Base-by-base conservation (phyloP, 2,797 vertebrate species). In the Rhabdomys pumilio region DNA sequence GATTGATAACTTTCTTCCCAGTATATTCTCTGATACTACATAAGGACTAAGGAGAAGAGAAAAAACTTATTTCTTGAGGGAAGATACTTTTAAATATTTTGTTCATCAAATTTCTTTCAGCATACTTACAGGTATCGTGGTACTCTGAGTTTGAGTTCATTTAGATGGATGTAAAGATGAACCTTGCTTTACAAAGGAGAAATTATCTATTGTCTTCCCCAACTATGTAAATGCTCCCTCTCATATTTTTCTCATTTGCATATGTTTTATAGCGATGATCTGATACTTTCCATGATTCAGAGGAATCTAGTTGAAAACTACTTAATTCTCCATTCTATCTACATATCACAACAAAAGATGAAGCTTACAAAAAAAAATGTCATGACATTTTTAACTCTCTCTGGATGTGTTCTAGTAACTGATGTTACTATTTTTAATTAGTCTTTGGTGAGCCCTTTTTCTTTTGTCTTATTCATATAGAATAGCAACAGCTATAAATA, bases 401-500 rank as follows among this genome's bases (percentile, higher is more conserved):
- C 85, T 95, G 69, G 83, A 63, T 79, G 65, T 53, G 17, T 89
- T 94, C 76, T 24, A 90, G 44, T 73, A 79, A 89, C 72, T 73
- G 77, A 77, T 15, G n/a, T 84, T 69, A 41, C 55, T 82, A 50
- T 91, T 77, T 95, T 93, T 72, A 77, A 91, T 83, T 76, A 77
- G 76, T 85, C 57, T 88, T 87, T 72, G 38, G 38, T 75, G 63
- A 89, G 55, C 44, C 65, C 41, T 50, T 84, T 91, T 96, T 26
- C 17, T 44, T 94, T 73, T 24, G 31, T 89, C 90, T 90, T 85
- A 61, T 63, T 77, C 72, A 55, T 95, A 90, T 47, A 77, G 69
- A 67, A 57, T 95, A 92, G 77, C 10, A 82, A 77, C 61, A 20
- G 41, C 34, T 97, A 34, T 86, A 80, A 89, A 87, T 77, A 88